These are phyloP conservation scores for Cyanistes caeruleus DNA, from an alignment of 2,113 vertebrate species.

Conservation along the genomic window DNA sequence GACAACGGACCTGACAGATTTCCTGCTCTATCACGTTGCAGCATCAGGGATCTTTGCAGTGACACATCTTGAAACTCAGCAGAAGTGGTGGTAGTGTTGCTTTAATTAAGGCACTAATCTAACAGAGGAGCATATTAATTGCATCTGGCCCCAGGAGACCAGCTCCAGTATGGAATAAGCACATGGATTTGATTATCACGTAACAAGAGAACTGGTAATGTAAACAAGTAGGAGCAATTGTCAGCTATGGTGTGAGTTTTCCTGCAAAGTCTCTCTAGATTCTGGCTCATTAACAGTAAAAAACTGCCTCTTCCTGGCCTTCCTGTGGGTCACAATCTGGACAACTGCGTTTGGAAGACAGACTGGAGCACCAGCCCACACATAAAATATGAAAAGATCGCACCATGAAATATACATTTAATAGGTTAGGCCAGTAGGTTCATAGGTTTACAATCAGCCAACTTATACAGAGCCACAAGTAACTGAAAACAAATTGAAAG, in stretches of 20 bases:
- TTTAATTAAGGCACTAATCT: not conserved
- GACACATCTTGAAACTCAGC: not conserved
- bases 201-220: not conserved
- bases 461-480: not conserved
- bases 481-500: not conserved
- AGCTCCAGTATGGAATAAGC: not conserved
- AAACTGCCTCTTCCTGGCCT: not conserved
- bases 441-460: not conserved
- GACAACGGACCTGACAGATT: not conserved
- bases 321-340: not conserved
- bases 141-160: not conserved
- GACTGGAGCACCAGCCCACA: not conserved
- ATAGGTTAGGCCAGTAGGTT: not conserved
- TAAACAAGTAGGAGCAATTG: not conserved
- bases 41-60: not conserved
- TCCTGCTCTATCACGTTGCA: not conserved
- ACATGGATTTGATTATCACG: not conserved
- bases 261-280: not conserved
- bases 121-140: not conserved
- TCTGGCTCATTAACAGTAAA: not conserved
- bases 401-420: not conserved
- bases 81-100: not conserved
- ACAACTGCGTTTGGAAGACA: not conserved
- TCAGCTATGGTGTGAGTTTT: not conserved
- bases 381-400: not conserved